phyloP scores from a whole-genome alignment of 1,140 invertebrate species.

The Whitmania pigra region DNA sequence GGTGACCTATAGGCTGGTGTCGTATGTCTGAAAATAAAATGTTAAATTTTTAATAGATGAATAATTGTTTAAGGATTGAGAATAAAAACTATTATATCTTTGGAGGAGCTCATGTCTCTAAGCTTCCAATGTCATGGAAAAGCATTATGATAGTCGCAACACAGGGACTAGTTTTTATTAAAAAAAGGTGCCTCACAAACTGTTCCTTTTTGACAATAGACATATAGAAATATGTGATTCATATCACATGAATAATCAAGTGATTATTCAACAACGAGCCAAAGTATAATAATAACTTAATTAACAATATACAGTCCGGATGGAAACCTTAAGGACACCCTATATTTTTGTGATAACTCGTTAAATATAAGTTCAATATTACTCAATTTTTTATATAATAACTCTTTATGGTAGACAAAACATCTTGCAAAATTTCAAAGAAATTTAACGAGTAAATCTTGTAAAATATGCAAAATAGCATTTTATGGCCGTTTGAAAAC shows the following conservation, averaged over 20 bases:
- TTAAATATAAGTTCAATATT: no score
- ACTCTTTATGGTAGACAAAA: no score
- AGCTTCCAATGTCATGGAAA: not conserved
- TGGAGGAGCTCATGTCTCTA: no score
- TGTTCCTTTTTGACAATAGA: no score
- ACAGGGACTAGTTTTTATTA: not conserved
- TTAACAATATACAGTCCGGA: not conserved
- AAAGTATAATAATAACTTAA: not conserved
- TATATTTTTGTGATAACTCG: no score
- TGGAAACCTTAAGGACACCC: no score
- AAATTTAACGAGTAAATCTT: no score
- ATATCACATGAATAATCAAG: not conserved
- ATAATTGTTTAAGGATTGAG: not conserved
- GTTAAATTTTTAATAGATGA: not conserved
- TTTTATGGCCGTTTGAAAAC: no score
- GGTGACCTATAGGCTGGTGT: slow-evolving; percentile 82
- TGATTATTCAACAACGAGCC: not conserved
- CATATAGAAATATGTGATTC: no score
- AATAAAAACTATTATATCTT: not conserved
- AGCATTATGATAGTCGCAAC: not conserved
- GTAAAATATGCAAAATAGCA: no score
- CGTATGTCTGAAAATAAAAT: slow-evolving; percentile 54
- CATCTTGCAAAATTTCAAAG: no score
- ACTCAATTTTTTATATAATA: no score
- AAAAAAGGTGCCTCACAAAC: not conserved